Evolutionary conservation across 30 jellyfish, hydroid and myxozoan genomes (phyloP).

Genomic region (Hydra vulgaris): DNA sequence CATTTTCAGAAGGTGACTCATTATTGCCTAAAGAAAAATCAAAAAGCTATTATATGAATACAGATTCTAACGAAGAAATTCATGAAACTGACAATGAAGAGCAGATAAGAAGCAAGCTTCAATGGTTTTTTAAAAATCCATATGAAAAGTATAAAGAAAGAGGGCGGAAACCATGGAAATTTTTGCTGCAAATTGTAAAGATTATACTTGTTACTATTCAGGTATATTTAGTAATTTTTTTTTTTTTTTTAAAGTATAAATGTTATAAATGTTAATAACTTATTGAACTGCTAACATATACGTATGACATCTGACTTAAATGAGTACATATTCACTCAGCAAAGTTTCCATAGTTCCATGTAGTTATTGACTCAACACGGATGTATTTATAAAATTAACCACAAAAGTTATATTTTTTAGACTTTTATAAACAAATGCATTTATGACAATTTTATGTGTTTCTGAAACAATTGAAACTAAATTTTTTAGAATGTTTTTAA

Average conservation of each 20-base stretch:
- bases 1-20: background rate
- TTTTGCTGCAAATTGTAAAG: slow-evolving; percentile 56
- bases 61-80: background rate
- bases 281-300: too few relatives aligned
- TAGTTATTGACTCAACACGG: too few relatives aligned
- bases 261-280: too few relatives aligned
- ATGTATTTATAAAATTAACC: too few relatives aligned
- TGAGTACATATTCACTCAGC: too few relatives aligned
- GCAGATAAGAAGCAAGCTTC: slow-evolving; percentile 39
- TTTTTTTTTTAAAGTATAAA: background rate
- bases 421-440: too few relatives aligned
- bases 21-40: background rate
- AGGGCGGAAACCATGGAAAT: slow-evolving; percentile 87
- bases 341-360: too few relatives aligned
- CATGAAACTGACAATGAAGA: slow-evolving; percentile 43
- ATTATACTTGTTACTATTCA: slow-evolving; percentile 71
- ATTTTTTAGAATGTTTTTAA: too few relatives aligned
- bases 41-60: background rate
- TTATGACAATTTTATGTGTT: too few relatives aligned
- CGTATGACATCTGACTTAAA: too few relatives aligned
- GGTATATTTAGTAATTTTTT: slow-evolving; percentile 20
- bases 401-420: too few relatives aligned
- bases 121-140: slow-evolving; percentile 81
- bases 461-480: too few relatives aligned
- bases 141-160: slow-evolving; percentile 60